Conservation (phyloP, 2,888 invertebrate species). For the Lithophane socia region DNA sequence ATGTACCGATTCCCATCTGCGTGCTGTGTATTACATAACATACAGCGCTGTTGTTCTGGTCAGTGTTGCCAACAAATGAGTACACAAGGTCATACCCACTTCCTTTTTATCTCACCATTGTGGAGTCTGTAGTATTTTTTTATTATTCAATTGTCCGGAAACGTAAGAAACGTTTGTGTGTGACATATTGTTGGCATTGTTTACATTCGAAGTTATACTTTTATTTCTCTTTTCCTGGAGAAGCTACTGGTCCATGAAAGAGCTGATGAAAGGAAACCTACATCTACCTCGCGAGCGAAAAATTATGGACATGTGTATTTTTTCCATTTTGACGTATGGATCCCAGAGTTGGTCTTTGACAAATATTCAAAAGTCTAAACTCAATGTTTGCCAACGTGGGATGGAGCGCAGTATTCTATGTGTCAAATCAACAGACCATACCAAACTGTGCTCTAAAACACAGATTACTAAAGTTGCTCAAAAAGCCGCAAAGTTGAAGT, state of each 20-base stretch:
- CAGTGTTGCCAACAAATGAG: conserved; percentile 59
- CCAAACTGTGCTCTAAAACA: too few relatives aligned
- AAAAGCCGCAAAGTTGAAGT: too few relatives aligned
- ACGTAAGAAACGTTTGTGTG: conserved; percentile 11
- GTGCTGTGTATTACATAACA: conserved; percentile 45
- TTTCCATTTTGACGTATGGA: not conserved
- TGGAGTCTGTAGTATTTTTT: conserved; percentile 40
- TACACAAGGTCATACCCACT: conserved; percentile 54
- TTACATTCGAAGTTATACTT: not conserved
- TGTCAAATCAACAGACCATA: too few relatives aligned
- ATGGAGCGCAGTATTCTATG: too few relatives aligned
- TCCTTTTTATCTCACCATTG: conserved; percentile 61
- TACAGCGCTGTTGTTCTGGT: conserved; percentile 29
- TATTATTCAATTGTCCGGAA: conserved; percentile 44
- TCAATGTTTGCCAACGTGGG: too few relatives aligned
- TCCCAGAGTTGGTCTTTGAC: too few relatives aligned
- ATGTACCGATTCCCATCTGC: conserved; percentile 26
- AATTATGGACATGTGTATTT: not conserved
- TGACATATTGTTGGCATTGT: conserved; percentile 24
- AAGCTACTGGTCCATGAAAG: not conserved
- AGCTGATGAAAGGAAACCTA: not conserved
- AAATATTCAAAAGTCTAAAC: too few relatives aligned
- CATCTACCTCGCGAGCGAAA: not conserved
- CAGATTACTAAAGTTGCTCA: too few relatives aligned
- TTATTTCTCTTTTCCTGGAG: not conserved